Evolutionary conservation across 2,797 vertebrate species (phyloP).

Genomic region (Tiaroga cobitis): DNA sequence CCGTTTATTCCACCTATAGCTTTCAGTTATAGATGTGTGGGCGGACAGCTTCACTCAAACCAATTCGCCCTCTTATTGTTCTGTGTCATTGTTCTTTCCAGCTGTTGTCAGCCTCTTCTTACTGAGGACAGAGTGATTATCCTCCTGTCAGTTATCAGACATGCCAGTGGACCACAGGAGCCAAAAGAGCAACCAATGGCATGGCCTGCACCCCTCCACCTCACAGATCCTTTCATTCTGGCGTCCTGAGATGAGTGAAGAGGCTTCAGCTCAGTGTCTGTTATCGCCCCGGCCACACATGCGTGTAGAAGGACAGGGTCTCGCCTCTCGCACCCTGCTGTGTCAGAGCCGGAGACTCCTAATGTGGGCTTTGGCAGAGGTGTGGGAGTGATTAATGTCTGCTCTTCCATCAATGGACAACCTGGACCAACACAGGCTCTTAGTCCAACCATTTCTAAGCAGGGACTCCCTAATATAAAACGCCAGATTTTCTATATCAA

Average conservation of each 20-base stretch:
- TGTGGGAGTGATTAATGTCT: conserved; percentile 68
- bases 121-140: conserved; percentile 19
- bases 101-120: neutral
- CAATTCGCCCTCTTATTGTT: conserved; percentile 11
- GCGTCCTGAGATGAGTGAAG: conserved; percentile 13
- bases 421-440: conserved; percentile 24
- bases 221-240: conserved; percentile 3
- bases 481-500: neutral
- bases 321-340: conserved; percentile 38
- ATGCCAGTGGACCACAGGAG: neutral
- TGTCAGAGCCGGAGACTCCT: conserved; percentile 67
- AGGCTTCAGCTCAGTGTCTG: conserved; percentile 6
- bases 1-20: neutral
- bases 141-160: conserved; percentile 33
- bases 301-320: conserved; percentile 16
- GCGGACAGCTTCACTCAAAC: neutral
- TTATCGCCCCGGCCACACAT: conserved; percentile 63
- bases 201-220: neutral
- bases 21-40: neutral
- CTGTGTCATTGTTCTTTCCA: neutral
- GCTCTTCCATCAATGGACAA: conserved; percentile 4
- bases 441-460: neutral
- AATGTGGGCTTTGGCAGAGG: conserved; percentile 57
- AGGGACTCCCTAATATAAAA: neutral
- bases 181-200: conserved; percentile 20